Base-by-base conservation (phyloP, 2,113 vertebrate species). In the Hippopotamus amphibius region DNA sequence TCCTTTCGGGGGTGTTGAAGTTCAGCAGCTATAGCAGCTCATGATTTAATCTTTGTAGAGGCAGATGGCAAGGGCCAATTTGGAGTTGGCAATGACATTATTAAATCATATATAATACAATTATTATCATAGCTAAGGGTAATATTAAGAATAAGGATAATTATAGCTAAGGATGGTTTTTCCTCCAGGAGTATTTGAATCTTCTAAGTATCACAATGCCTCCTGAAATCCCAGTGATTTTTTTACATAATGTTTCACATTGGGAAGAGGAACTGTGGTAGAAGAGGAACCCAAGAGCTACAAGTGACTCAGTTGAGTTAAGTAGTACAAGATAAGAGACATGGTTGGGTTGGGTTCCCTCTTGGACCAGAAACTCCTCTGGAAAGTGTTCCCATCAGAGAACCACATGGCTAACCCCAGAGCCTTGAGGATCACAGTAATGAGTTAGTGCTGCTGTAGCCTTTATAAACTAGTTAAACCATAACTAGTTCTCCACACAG, bases 401-500 rank as follows among this genome's bases (percentile, higher is more conserved):
- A 80, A 77, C 79, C 33, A 68, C 86, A 24, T 26, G 41, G 15
- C 46, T 69, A 87, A 33, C 19, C 83, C 53, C 53, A 76, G 57
- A 92, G 53, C 19, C 17, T 17, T 15, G 30, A 24, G 13, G 43
- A 53, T 90, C 28, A 11, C 26, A 19, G 24, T n/a, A 76, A 88
- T 7, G 33, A 80, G 43, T 87, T 11, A 55, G 19, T n/a, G 28
- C 41, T 1, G 24, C 37, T 69, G 0, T 9, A 63, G 55, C 63
- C n/a, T 80, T 83, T 93, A 77, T 74, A 90, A 76, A 37, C 37
- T 37, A 37, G 37, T 37, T 37, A 37, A 37, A 72, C 74, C 86
- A 46, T 90, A 80, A 86, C 90, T 90, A 90, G 95, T 92, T 95
- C 92, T 92, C 65, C 65, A 43, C 71, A 30, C 17, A 55, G 53